These are phyloP conservation scores for Corynorhinus townsendii DNA, from an alignment of 2,113 vertebrate species.

Conservation along the genomic window DNA sequence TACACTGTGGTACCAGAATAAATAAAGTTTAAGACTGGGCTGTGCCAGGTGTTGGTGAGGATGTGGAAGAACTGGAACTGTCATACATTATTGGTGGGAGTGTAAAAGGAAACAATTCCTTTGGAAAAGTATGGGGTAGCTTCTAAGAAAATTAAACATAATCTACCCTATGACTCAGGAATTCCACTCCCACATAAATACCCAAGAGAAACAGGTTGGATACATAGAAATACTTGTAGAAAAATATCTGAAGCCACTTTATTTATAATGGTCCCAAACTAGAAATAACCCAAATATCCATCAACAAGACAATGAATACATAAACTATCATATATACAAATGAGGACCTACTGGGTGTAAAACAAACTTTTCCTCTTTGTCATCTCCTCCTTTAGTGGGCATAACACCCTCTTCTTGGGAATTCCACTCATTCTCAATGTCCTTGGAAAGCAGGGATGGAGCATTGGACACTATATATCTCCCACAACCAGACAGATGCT, in stretches of 20 bases:
- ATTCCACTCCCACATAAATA: not conserved
- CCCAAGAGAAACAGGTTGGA: too few relatives aligned
- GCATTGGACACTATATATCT: accelerated
- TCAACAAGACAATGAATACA: not conserved
- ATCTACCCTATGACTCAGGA: not conserved
- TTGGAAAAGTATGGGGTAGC: not conserved
- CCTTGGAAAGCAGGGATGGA: not conserved
- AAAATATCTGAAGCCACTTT: not conserved
- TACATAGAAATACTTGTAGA: not conserved
- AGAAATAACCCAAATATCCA: not conserved
- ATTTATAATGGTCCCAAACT: not conserved
- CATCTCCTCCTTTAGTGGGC: not conserved
- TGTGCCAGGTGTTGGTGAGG: not conserved
- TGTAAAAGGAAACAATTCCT: not conserved
- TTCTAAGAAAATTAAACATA: constrained; percentile 25
- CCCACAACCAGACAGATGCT: not conserved
- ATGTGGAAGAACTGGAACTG: not conserved
- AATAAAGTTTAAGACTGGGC: not conserved
- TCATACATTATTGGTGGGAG: not conserved
- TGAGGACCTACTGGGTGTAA: not conserved
- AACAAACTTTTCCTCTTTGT: not conserved
- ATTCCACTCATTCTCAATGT: not conserved
- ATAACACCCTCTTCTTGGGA: not conserved
- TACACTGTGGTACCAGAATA: not conserved
- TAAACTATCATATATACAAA: too few relatives aligned